A percentile compares a stretch with the other conserved stretches of the same genome.
These are phyloP conservation scores for Oceanodroma leucorhoa DNA, from an alignment of 2,797 vertebrate species.

Conservation along the genomic window DNA sequence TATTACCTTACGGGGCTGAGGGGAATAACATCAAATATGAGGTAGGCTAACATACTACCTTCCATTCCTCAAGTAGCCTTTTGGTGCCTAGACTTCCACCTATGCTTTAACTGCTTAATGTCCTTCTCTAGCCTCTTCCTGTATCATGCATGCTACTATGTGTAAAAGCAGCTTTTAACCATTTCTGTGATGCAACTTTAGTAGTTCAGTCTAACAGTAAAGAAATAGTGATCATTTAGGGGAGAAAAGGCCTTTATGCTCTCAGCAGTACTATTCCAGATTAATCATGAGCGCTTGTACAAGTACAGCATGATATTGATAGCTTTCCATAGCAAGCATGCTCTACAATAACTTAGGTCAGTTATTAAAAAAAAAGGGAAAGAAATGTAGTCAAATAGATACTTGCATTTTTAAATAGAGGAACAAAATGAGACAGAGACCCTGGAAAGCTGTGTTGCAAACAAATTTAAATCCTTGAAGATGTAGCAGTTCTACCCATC, in stretches of 20 bases:
- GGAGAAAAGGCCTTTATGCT: not conserved
- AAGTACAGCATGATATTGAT: not conserved
- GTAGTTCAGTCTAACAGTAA: not conserved
- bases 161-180: not conserved
- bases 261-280: not conserved
- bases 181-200: not conserved
- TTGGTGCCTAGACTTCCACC: not conserved
- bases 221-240: not conserved
- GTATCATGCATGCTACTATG: not conserved
- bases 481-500: not conserved
- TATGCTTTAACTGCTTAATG: not conserved
- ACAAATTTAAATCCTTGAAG: not conserved
- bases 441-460: not conserved
- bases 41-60: not conserved
- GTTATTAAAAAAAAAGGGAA: not conserved
- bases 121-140: not conserved
- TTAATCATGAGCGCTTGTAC: not conserved
- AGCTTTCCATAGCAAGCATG: not conserved
- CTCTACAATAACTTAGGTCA: not conserved
- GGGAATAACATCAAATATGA: not conserved
- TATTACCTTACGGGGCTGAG: not conserved
- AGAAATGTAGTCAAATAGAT: not conserved
- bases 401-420: not conserved
- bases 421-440: not conserved
- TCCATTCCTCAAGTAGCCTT: not conserved